phyloP scores from a whole-genome alignment of 2,888 invertebrate species.

The Eupeodes luniger region DNA sequence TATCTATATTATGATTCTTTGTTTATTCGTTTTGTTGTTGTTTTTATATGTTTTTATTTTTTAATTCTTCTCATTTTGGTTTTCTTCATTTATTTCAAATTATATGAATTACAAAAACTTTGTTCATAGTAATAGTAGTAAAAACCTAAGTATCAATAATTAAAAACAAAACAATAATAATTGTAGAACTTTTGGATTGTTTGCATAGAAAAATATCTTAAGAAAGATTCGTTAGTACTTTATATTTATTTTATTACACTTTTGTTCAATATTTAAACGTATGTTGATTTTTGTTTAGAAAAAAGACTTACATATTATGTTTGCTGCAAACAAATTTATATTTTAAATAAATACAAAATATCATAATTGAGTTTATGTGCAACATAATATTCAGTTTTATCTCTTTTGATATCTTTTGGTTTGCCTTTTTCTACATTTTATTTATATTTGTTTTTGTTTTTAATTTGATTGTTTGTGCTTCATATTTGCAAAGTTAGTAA shows the following conservation, averaged over 20 bases:
- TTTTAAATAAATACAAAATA: conserved; percentile 4
- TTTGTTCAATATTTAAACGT: conserved; percentile 38
- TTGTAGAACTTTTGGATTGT: conserved; percentile 57
- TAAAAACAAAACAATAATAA: conserved; percentile 45
- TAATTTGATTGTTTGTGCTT: conserved; percentile 71
- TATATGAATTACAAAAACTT: conserved; percentile 40
- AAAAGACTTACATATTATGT: conserved; percentile 11
- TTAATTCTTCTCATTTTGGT: conserved; percentile 15
- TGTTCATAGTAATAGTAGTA: conserved; percentile 41
- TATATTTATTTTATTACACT: conserved; percentile 38
- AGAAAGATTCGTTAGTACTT: conserved; percentile 63
- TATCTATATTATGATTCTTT: conserved; percentile 38
- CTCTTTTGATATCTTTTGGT: conserved; percentile 6
- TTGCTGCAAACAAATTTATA: conserved; percentile 42
- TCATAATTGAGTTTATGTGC: conserved; percentile 33
- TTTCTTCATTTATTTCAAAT: not conserved
- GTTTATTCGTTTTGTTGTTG: conserved; percentile 21
- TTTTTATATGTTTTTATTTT: not conserved
- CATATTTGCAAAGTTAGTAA: conserved; percentile 47
- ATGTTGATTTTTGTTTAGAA: conserved; percentile 29
- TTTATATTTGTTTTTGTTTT: not conserved
- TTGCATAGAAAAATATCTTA: conserved; percentile 69
- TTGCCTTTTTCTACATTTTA: conserved; percentile 24
- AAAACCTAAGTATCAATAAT: conserved; percentile 32
- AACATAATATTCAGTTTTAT: conserved; percentile 46